phyloP scores from a whole-genome alignment of 2,113 vertebrate genomes.

The Catharus fuscescens region DNA sequence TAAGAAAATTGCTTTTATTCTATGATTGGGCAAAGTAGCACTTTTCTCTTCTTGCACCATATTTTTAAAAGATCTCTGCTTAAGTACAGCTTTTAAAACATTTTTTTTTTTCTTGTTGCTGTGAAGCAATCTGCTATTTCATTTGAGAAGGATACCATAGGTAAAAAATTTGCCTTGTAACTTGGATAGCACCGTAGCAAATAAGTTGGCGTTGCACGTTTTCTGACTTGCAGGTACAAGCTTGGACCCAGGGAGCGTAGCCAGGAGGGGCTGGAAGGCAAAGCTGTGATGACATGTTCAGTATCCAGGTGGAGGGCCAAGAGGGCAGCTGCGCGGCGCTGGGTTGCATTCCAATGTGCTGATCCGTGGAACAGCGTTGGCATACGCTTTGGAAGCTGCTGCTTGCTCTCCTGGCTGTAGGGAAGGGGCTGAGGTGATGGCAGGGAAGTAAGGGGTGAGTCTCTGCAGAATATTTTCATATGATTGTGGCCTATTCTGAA shows the following conservation, averaged over 20 bases:
- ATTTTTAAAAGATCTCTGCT: neutral
- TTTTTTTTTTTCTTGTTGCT: neutral
- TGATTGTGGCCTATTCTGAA: neutral
- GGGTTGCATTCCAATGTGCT: conserved; percentile 48
- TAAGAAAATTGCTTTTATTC: neutral
- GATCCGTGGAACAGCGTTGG: conserved; percentile 61
- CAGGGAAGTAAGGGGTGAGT: conserved; percentile 56
- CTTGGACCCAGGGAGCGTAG: conserved; percentile 60
- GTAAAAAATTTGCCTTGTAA: conserved; percentile 45
- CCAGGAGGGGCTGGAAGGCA: conserved; percentile 64
- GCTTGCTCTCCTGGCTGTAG: conserved; percentile 48
- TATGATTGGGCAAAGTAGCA: neutral
- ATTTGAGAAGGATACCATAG: neutral
- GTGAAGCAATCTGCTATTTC: neutral
- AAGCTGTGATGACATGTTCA: conserved; percentile 62
- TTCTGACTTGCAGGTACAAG: conserved; percentile 70
- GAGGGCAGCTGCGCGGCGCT: conserved; percentile 45
- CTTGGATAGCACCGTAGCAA: conserved; percentile 56
- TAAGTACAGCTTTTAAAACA: neutral
- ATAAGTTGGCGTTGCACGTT: conserved; percentile 44
- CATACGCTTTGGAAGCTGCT: conserved; percentile 56
- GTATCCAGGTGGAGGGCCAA: conserved; percentile 64
- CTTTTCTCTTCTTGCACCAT: neutral
- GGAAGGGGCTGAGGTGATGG: conserved; percentile 61
- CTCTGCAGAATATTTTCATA: neutral